phyloP scores from a whole-genome alignment of 2,888 invertebrate genomes.

The Desoria tigrina region DNA sequence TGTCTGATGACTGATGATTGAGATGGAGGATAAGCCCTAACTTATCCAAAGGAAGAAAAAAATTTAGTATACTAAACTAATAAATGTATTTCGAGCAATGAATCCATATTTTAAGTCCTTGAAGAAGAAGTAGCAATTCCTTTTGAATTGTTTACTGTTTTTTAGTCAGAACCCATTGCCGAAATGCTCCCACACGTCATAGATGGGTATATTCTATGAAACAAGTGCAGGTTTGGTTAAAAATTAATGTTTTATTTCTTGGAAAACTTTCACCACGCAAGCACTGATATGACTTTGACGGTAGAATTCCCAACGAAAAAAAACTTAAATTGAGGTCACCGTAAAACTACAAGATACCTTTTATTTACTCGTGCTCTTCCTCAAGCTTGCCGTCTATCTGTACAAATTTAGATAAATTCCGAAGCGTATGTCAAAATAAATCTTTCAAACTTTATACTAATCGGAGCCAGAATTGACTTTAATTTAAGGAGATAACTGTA shows the following conservation, averaged over 20 bases:
- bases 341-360: background rate
- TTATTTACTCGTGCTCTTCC: background rate
- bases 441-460: conserved; percentile 15
- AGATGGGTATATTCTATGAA: background rate
- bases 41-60: too few relatives aligned
- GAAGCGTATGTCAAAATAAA: conserved; percentile 14
- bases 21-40: too few relatives aligned
- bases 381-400: background rate
- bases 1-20: too few relatives aligned
- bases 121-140: too few relatives aligned
- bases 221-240: too few relatives aligned
- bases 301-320: background rate
- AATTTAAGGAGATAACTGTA: conserved; percentile 11
- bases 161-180: too few relatives aligned
- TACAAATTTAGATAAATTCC: conserved; percentile 3
- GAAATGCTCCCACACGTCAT: background rate
- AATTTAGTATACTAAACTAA: too few relatives aligned
- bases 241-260: background rate
- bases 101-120: too few relatives aligned
- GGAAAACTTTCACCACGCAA: conserved; percentile 16
- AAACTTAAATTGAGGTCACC: conserved; percentile 7
- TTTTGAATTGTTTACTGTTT: too few relatives aligned
- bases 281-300: background rate
- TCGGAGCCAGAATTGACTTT: background rate
- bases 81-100: too few relatives aligned